Percentiles rank a stretch among this genome's conserved stretches.
Conservation (phyloP, 2,113 vertebrate genomes). For the Stegastes partitus region DNA sequence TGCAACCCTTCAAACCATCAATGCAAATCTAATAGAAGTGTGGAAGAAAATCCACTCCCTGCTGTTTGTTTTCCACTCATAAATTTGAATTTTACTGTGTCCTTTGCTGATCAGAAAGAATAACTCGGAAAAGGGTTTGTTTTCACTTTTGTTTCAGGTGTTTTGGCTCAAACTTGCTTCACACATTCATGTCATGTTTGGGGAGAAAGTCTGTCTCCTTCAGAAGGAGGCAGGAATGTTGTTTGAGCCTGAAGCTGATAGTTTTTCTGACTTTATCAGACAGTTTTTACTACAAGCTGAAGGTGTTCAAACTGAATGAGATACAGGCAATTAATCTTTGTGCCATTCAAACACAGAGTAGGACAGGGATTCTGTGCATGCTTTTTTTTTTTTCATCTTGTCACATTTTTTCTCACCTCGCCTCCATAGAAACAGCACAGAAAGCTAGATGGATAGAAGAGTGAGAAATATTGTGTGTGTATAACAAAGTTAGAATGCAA, state of each 20-base stretch:
- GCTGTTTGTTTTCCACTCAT: not conserved
- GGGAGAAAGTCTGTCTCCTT: not conserved
- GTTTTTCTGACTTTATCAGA: not conserved
- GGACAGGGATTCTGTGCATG: too few relatives aligned
- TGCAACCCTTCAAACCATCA: not conserved
- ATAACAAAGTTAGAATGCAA: too few relatives aligned
- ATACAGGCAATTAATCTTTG: not conserved
- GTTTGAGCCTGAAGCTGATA: not conserved
- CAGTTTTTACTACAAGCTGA: not conserved
- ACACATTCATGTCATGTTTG: not conserved
- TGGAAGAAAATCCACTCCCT: too few relatives aligned
- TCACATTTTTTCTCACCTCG: too few relatives aligned
- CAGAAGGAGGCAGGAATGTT: slow-evolving; percentile 29
- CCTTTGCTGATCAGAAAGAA: not conserved
- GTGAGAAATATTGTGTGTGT: too few relatives aligned
- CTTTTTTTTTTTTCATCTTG: too few relatives aligned
- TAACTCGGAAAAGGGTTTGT: not conserved
- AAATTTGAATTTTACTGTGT: not conserved
- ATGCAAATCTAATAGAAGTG: not conserved
- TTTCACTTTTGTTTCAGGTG: not conserved
- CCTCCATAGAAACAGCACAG: too few relatives aligned
- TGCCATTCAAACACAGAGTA: not conserved
- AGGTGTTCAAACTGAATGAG: not conserved
- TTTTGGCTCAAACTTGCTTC: not conserved
- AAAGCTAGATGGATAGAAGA: too few relatives aligned